Evolutionary conservation across 2,113 vertebrate genomes (phyloP).

Genomic region (Mustelus asterias): DNA sequence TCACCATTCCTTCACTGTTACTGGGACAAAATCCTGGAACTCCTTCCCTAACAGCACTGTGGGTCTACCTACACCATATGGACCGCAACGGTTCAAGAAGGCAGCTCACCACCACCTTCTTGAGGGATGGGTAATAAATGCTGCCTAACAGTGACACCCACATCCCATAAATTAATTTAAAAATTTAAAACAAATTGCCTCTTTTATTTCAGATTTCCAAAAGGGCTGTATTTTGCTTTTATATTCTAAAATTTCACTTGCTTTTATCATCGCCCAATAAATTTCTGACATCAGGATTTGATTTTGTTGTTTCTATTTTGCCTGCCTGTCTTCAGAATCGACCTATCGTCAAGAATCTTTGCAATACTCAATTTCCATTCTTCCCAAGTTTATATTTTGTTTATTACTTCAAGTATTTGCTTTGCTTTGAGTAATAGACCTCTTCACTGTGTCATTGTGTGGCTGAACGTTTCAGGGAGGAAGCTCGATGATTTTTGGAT

Average conservation of each 20-base stretch:
- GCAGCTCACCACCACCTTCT: no score
- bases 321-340: neutral
- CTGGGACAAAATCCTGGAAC: no score
- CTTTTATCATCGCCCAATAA: neutral
- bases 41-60: no score
- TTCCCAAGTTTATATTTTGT: neutral
- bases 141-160: no score
- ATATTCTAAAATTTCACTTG: neutral
- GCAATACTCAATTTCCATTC: neutral
- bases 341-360: neutral
- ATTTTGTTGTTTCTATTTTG: neutral
- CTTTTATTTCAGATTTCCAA: neutral
- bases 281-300: neutral
- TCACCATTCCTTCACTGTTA: no score
- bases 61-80: no score
- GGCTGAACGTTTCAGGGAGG: neutral
- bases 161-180: no score
- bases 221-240: neutral
- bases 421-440: neutral
- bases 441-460: neutral
- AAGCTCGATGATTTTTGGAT: neutral
- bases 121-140: no score
- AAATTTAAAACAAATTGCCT: neutral
- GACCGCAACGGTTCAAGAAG: no score
- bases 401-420: neutral